Percentiles rank a stretch among this genome's conserved stretches.
Conservation (phyloP, 2,113 vertebrate species). For the Pluvialis apricaria region DNA sequence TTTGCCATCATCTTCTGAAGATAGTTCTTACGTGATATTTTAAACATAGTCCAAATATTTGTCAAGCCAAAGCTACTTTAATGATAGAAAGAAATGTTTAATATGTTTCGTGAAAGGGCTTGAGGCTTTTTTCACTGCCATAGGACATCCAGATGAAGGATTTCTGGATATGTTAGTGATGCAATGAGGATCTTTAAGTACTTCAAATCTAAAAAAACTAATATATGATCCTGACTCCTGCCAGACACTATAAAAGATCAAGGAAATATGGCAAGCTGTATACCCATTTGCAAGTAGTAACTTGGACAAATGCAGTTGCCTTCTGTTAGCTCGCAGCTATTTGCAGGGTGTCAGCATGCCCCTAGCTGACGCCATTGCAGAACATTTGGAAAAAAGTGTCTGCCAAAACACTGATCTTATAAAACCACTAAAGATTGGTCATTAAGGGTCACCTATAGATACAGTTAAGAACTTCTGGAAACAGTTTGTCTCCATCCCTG, state of each 20-base stretch:
- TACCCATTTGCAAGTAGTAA: background rate
- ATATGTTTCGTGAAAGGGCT: background rate
- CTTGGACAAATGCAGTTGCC: background rate
- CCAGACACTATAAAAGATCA: background rate
- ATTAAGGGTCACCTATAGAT: background rate
- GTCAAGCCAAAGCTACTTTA: background rate
- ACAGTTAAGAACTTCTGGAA: background rate
- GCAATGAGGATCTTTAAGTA: background rate
- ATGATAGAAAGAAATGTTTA: background rate
- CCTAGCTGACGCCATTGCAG: background rate
- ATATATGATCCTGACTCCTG: background rate
- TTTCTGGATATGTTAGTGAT: background rate
- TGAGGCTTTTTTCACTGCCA: background rate
- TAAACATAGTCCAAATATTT: background rate
- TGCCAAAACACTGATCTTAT: background rate
- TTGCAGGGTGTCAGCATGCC: background rate
- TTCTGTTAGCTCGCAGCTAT: background rate
- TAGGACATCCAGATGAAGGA: background rate
- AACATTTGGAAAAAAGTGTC: background rate
- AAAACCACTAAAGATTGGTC: background rate
- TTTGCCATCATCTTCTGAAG: background rate
- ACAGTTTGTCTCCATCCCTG: background rate
- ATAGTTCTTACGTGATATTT: background rate
- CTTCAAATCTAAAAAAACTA: background rate
- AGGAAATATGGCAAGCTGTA: background rate